Base-by-base conservation (phyloP, 2,888 invertebrate species). In the Campoplex nolae region DNA sequence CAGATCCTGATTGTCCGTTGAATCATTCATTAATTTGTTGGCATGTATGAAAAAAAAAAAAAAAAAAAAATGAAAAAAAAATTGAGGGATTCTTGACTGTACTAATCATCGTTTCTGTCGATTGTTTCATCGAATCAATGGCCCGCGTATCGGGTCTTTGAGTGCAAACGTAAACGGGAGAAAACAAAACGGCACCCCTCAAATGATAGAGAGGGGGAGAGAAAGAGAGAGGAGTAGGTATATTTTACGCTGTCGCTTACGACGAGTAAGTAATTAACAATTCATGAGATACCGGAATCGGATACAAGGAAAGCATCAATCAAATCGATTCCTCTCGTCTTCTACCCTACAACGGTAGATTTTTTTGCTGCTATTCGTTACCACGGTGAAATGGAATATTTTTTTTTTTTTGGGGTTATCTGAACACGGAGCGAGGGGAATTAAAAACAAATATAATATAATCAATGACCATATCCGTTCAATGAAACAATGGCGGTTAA, bases 251-350 rank as follows among this genome's bases (percentile, higher is more conserved):
- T 65, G 45, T 67, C 62, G 23, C 56, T 28, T 70, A 28, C 67
- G 48, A 18, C 73, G 48, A 68, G 48, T 67, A 70, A 48, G 70
- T 67, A 82, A 85, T 73, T 65, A 70, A 28, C 58, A 42, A 62
- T 79, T 28, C 89, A 90, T 86, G 89, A 83, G 90, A 91, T 92
- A 92, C 89, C 91, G 92, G 89, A 91, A 92, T 91, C 90, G 91
- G 90, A 92, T 91, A 92, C 90, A 91, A 90, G 91, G 90, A 91
- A 92, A 90, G 89, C 89, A 91, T 92, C 90, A 91, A 90, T 92
- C 91, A 91, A 73, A 79, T 28, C 54, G 32, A 45, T 28, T n/a
- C 73, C 28, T 18, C 35, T 48, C 9, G 18, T 51, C 51, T 48
- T 62, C 3, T 42, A 42, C 68, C 38, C 68, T 54, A n/a, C 7